Base-by-base conservation (phyloP, 2,888 invertebrate species). In the Dryobota labecula region DNA sequence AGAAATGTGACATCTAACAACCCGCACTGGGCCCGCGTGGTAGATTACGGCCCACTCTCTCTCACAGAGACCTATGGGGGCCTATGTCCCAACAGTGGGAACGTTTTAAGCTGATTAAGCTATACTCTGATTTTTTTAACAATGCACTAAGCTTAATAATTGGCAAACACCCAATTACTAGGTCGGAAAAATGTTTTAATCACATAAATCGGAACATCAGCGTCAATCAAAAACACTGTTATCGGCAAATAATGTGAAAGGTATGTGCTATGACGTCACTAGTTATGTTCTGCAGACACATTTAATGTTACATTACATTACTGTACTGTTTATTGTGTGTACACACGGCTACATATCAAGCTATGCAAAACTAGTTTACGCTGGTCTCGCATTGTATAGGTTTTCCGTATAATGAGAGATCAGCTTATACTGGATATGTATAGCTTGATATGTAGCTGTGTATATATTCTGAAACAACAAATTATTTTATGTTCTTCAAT, bases 111-210 rank as follows among this genome's bases (percentile, higher is more conserved):
- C n/a, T 49, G 5, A 27, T 20, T 13, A 60, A 13, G 27, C 27
- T 58, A 36, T 27, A 63, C 24, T 13, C 9, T 24, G 18, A 58
- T 49, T 49, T 30, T 47, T 18, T 61, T 41, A 65, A 69, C 54
- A 70, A 77, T 56, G 57, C 13, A 65, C 51, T 47, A 30, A n/a
- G 27, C 45, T 62, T 51, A 57, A 49, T 70, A 61, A 72, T 76
- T 81, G 81, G 84, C 63, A 9, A 15, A 8, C 9, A n/a, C 51
- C 81, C 81, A 84, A 80, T 80, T 60, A 68, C 76, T 70, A 70
- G 53, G 56, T 56, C 53, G 15, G 30, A 64, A 70, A 66, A 83
- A 80, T 62, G 36, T 41, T 73, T 66, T 60, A 71, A 82, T 68
- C 57, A 30, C 51, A 27, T 27, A 27, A 64, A 68, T 60, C 43